Base-by-base conservation (phyloP, 2,888 invertebrate species). In the Spilosoma lubricipeda region DNA sequence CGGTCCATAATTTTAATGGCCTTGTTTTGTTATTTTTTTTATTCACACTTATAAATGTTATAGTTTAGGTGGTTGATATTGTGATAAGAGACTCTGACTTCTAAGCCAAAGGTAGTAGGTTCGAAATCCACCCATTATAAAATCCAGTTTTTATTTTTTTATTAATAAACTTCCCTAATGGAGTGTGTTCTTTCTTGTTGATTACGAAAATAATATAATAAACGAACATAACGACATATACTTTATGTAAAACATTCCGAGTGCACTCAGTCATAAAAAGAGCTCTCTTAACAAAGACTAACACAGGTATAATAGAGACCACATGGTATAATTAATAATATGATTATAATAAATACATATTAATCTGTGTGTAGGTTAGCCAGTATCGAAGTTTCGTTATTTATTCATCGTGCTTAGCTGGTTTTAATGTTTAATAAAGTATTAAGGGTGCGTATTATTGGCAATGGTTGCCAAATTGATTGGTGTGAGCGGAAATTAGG, bases 301-400 rank as follows among this genome's bases (percentile, higher is more conserved):
- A 90, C 87, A 90, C 91, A 93, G 92, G 92, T 91, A 90, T 90
- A 91, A 89, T 88, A 86, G 90, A 92, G 93, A 93, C 93, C 93
- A 56, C n/a, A 94, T 83, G 83, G 33, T 71, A 86, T 87, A 87
- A 87, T 86, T 86, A 79, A 83, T 82, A 80, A 87, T 86, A 88
- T 87, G 84, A 86, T 85, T 87, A 79, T 88, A 81, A 83, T 85
- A 85, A 85, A 82, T 85, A 86, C 85, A 87, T 88, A 88, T 90
- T 85, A 88, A 84, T 88, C 86, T 86, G 90, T 92, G 91, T 92
- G 89, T 93, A 93, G 92, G 89, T 88, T 93, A 91, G 88, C 87
- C 90, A 89, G 90, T 85, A 80, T 84, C 85, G 75, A 79, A 81
- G 77, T 80, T 85, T 81, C 82, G 80, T 86, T 86, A 87, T 85